These are phyloP conservation scores for Piprites chloris DNA, from an alignment of 2,113 vertebrate genomes.

Conservation along the genomic window DNA sequence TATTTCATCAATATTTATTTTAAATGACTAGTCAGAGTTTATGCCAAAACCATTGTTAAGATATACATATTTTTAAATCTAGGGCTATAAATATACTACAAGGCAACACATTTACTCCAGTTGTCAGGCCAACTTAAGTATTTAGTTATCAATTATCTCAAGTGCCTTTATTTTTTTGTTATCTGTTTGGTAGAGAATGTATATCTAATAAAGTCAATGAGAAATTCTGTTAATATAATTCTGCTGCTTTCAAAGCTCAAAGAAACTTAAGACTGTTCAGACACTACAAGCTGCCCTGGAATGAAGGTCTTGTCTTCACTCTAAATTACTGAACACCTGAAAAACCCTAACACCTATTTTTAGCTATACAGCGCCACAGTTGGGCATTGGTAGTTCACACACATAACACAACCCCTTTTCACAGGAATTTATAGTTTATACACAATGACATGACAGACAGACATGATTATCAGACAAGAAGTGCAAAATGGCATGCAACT, in stretches of 20 bases:
- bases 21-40: background rate
- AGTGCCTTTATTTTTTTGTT: background rate
- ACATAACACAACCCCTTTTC: background rate
- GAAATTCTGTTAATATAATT: background rate
- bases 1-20: background rate
- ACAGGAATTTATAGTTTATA: background rate
- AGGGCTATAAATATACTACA: background rate
- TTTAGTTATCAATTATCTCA: background rate
- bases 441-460: background rate
- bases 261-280: background rate
- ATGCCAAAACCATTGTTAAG: background rate
- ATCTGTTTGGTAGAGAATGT: background rate
- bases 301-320: background rate
- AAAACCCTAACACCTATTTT: background rate
- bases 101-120: background rate
- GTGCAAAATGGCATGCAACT: conserved; percentile 41
- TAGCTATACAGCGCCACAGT: background rate
- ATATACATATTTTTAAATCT: background rate
- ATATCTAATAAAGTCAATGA: background rate
- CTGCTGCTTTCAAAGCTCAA: background rate
- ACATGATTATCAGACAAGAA: conserved; percentile 18
- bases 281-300: background rate
- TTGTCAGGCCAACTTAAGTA: background rate
- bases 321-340: background rate
- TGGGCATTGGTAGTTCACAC: conserved; percentile 1